Evolutionary conservation across 2,113 vertebrate genomes (phyloP), one percentile per base, ranked within the genome.

Genomic region (Thamnophis sirtalis): DNA sequence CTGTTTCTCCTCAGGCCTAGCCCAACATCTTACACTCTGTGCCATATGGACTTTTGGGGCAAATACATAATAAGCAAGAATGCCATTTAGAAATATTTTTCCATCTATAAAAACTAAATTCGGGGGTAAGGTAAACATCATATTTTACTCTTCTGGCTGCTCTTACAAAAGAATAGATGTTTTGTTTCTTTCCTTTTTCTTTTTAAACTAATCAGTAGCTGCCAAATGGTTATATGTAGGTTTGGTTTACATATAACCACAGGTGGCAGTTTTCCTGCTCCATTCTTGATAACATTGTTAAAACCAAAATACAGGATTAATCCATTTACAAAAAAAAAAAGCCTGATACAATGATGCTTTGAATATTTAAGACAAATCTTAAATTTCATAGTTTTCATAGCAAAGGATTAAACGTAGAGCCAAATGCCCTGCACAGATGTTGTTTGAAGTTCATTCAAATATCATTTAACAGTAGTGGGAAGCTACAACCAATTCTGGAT

Each of bases 241-340:
- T 94, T 95, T 94, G 54, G 19, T 90, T 95, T 92, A 73, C 94
- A 38, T 53, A 13, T 33, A 96, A 92, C 95, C 0, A 89, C 96
- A 92, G 10, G 88, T 50, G 3, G 88, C 93, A 93, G 95, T 95
- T 94, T 58, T 90, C 50, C 94, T 95, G 92, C 90, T 93, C 9
- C 0, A 0, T 22, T 84, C 43, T 84, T 96, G 96, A 96, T 97
- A 97, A 97, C 92, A 90, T 87, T 86, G 86, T 92, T 95, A 96
- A 88, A 95, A 55, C 89, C 94, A 96, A 93, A 92, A 93, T 91
- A 73, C 94, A 93, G 0, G 93, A 15, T 94, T 0, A 0, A 93
- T 0, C 0, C 91, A 94, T 95, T 93, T 89, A 89, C 0, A 10
- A 84, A 90, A n/a, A 84, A 90, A n/a, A 58, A 93, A 19, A 90